Evolutionary conservation across 2,888 invertebrate species (phyloP).

Genomic region (Agrochola macilenta): DNA sequence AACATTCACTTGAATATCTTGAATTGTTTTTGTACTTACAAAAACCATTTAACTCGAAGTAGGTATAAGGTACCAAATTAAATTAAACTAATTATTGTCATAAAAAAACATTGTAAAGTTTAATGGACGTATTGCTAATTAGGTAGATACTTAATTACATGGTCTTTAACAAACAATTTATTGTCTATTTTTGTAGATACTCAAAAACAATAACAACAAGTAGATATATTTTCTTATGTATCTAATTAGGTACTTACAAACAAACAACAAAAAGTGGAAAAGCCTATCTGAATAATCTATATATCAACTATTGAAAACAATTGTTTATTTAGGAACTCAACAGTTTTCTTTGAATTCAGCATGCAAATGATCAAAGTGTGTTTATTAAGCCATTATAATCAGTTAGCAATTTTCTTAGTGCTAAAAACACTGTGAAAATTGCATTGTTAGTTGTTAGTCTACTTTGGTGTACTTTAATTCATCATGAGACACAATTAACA

Average conservation of each 20-base stretch:
- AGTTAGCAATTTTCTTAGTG: neutral
- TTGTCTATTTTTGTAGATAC: neutral
- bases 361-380: neutral
- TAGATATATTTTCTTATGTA: neutral
- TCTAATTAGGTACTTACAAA: neutral
- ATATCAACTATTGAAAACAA: neutral
- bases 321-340: neutral
- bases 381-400: neutral
- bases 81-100: neutral
- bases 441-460: neutral
- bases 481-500: neutral
- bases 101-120: neutral
- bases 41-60: no score
- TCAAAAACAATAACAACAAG: neutral
- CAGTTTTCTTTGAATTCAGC: neutral
- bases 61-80: neutral
- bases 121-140: neutral
- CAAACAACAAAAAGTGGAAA: neutral
- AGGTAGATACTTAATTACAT: neutral
- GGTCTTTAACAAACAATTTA: neutral
- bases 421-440: neutral
- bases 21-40: no score
- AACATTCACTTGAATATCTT: no score
- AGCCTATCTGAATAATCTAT: no score
- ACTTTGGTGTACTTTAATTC: neutral